Evolutionary conservation across 2,888 invertebrate species (phyloP).

Genomic region (Stenurella melanura): DNA sequence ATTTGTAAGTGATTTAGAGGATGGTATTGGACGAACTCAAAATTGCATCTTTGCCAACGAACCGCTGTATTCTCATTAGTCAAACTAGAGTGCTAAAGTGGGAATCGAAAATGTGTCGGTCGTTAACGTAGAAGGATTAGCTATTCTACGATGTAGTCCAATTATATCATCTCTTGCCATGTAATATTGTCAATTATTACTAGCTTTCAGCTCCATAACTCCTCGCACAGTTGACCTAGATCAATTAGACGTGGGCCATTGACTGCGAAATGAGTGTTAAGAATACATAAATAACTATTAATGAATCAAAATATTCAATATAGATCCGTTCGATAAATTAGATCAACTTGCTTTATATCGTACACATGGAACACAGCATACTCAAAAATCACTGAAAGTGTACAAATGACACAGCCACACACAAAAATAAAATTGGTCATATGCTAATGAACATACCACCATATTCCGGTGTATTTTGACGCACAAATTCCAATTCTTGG

Average conservation of each 20-base stretch:
- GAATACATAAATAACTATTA: neutral
- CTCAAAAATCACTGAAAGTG: no score
- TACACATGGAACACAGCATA: no score
- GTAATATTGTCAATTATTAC: conserved; percentile 1
- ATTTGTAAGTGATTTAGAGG: neutral
- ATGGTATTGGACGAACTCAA: neutral
- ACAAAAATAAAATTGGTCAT: no score
- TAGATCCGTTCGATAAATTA: no score
- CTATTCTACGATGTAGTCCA: neutral
- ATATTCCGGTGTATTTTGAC: no score
- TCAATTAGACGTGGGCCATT: conserved; percentile 3
- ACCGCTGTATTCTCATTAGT: neutral
- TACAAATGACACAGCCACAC: no score
- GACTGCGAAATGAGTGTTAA: neutral
- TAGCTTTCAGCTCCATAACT: neutral
- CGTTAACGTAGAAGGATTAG: neutral
- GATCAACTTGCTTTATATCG: no score
- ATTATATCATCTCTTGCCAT: conserved; percentile 7
- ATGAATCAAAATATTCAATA: no score
- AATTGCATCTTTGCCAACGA: neutral
- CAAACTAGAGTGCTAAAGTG: neutral
- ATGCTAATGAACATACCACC: no score
- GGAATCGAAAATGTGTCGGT: neutral
- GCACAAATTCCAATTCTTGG: no score
- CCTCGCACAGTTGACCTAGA: neutral